Evolutionary conservation across 1,140 invertebrate species (phyloP).

Genomic region (Kradibia gibbosae): DNA sequence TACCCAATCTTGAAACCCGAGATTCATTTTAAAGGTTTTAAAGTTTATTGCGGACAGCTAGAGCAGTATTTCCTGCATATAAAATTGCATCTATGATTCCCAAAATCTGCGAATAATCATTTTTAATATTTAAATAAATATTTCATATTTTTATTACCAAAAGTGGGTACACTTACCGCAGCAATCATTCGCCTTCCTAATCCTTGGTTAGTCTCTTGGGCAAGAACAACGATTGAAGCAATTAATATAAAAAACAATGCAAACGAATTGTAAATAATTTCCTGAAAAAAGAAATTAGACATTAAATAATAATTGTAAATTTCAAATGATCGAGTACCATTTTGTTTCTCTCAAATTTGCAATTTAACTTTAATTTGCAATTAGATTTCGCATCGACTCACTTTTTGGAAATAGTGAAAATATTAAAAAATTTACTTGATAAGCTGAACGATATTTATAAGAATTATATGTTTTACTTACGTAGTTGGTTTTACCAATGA

Average conservation of each 20-base stretch:
- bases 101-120: slow-evolving; percentile 37
- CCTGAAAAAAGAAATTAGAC: slow-evolving; percentile 26
- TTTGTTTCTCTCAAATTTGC: too few species aligned
- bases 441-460: neutral
- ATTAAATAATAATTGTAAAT: neutral
- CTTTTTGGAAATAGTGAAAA: neutral
- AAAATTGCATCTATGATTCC: slow-evolving; percentile 43
- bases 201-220: slow-evolving; percentile 17
- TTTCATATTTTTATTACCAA: neutral
- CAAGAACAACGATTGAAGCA: slow-evolving; percentile 33
- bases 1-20: too few species aligned
- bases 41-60: slow-evolving; percentile 38
- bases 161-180: slow-evolving; percentile 31
- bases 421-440: neutral
- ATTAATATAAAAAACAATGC: slow-evolving; percentile 34
- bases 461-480: too few species aligned
- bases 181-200: slow-evolving; percentile 6
- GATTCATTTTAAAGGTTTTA: neutral
- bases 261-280: slow-evolving; percentile 47
- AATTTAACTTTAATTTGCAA: too few species aligned
- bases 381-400: too few species aligned
- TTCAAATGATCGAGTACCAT: neutral
- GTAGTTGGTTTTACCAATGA: slow-evolving; percentile 49
- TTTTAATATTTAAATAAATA: neutral
- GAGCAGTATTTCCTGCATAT: slow-evolving; percentile 31